phyloP scores from a whole-genome alignment of 1,140 invertebrate species.

The Phocides pigmalion region DNA sequence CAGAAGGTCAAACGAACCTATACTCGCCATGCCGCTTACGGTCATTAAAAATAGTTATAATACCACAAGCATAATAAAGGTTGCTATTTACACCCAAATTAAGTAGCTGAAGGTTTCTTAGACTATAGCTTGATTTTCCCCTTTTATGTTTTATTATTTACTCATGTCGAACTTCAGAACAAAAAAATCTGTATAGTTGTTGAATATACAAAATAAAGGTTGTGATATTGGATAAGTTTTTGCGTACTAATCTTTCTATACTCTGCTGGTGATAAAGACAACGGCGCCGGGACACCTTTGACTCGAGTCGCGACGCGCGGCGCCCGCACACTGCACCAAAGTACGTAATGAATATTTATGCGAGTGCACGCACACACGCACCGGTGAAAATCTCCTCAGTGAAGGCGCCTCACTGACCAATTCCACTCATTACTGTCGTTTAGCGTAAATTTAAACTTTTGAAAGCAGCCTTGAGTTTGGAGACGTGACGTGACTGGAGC shows the following conservation, averaged over 20 bases:
- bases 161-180: not conserved
- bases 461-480: slow-evolving; percentile 62
- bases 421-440: slow-evolving; percentile 71
- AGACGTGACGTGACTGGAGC: slow-evolving; percentile 60
- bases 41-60: slow-evolving; percentile 21
- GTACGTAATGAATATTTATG: slow-evolving; percentile 69
- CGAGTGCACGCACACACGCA: slow-evolving; percentile 48
- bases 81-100: slow-evolving; percentile 5
- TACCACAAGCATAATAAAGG: slow-evolving; percentile 4
- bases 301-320: slow-evolving; percentile 55
- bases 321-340: slow-evolving; percentile 51
- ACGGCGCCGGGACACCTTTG: slow-evolving; percentile 65
- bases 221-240: not conserved
- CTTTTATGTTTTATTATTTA: not conserved
- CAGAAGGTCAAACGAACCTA: slow-evolving; percentile 37
- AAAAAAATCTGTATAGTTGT: not conserved
- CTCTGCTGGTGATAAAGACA: slow-evolving; percentile 37
- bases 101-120: not conserved
- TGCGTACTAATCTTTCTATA: slow-evolving; percentile 30
- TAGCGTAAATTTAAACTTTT: slow-evolving; percentile 75
- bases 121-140: not conserved
- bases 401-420: slow-evolving; percentile 49
- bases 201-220: not conserved
- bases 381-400: slow-evolving; percentile 45
- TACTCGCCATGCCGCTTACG: slow-evolving; percentile 8